These are phyloP conservation scores for Trididemnum clinides DNA, from an alignment of 23 tunicate species.

Conservation along the genomic window DNA sequence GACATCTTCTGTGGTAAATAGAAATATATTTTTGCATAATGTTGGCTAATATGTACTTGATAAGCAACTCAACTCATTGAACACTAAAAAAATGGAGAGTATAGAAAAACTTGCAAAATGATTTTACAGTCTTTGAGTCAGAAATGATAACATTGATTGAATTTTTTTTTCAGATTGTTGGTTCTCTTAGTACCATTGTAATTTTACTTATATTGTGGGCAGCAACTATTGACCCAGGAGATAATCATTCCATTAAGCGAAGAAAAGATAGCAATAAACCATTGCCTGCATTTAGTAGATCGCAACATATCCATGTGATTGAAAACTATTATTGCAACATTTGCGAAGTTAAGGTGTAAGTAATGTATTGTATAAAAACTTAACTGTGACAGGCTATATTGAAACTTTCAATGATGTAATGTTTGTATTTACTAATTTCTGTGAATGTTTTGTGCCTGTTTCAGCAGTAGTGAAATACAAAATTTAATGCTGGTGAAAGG, in stretches of 20 bases:
- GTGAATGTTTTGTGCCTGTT: too few species aligned
- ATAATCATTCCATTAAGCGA: slow-evolving; percentile 51
- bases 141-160: too few species aligned
- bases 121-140: too few species aligned
- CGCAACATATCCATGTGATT: slow-evolving; percentile 77
- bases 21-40: neutral
- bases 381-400: neutral
- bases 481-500: too few species aligned
- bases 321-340: slow-evolving; percentile 87
- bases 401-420: too few species aligned
- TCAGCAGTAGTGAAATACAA: too few species aligned
- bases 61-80: too few species aligned
- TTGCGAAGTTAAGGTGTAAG: slow-evolving; percentile 87
- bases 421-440: too few species aligned
- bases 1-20: slow-evolving; percentile 44
- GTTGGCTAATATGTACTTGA: too few species aligned
- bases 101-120: too few species aligned
- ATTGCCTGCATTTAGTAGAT: slow-evolving; percentile 56
- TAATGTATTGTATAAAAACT: neutral
- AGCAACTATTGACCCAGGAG: slow-evolving; percentile 76
- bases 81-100: too few species aligned
- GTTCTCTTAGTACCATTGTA: slow-evolving; percentile 34
- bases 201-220: slow-evolving; percentile 9
- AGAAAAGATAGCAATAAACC: slow-evolving; percentile 18
- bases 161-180: slow-evolving; percentile 40